A percentile compares a stretch with the other conserved stretches of the same genome.
phyloP scores from a whole-genome alignment of 2,888 invertebrate genomes.

The Watsonalla cultraria region DNA sequence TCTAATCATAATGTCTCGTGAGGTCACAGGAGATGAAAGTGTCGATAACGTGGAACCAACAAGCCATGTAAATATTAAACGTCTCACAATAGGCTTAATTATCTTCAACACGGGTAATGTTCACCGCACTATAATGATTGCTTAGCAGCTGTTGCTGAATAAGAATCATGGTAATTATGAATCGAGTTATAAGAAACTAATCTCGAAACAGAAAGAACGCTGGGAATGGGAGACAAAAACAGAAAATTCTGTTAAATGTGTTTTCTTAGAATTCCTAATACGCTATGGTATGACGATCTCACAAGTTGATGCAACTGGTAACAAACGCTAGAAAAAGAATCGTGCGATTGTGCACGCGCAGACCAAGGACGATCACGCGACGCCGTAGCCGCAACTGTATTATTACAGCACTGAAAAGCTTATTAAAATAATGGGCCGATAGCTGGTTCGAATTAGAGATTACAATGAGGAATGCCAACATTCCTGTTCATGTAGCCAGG shows the following conservation, averaged over 20 bases:
- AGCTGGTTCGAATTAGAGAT: slow-evolving; percentile 49
- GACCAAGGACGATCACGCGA: slow-evolving; percentile 62
- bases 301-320: slow-evolving; percentile 32
- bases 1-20: slow-evolving; percentile 22
- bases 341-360: slow-evolving; percentile 56
- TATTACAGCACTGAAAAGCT: slow-evolving; percentile 50
- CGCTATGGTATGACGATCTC: slow-evolving; percentile 26
- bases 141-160: neutral
- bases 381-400: slow-evolving; percentile 19
- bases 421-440: slow-evolving; percentile 54
- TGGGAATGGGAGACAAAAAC: slow-evolving; percentile 36
- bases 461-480: slow-evolving; percentile 51
- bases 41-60: slow-evolving; percentile 27
- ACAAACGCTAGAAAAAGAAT: slow-evolving; percentile 37
- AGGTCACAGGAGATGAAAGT: slow-evolving; percentile 41
- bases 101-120: neutral
- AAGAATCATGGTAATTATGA: neutral
- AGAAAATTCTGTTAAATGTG: slow-evolving; percentile 24
- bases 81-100: slow-evolving; percentile 9
- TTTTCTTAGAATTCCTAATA: slow-evolving; percentile 31
- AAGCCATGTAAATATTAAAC: slow-evolving; percentile 23
- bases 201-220: slow-evolving; percentile 9
- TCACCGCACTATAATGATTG: neutral
- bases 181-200: neutral
- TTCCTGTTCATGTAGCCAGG: slow-evolving; percentile 42